These are phyloP conservation scores for Rhyacophila brunnea DNA, from an alignment of 1,140 invertebrate species.

Conservation along the genomic window DNA sequence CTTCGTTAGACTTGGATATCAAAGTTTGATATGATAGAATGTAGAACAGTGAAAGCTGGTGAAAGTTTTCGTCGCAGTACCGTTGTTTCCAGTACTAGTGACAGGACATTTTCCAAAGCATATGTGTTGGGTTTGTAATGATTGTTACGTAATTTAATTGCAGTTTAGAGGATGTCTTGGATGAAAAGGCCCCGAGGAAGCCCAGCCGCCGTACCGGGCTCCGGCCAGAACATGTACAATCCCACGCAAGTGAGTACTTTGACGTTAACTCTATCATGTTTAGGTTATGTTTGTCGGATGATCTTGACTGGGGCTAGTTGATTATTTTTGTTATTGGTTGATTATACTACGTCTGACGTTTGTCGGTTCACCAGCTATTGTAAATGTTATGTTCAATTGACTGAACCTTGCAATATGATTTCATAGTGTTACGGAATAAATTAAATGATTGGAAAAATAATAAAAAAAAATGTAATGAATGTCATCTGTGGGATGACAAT, in stretches of 20 bases:
- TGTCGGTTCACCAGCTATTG: too few species aligned
- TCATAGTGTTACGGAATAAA: too few species aligned
- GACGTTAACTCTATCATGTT: constrained; percentile 23
- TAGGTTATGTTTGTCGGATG: constrained; percentile 26
- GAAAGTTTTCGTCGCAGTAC: constrained; percentile 28
- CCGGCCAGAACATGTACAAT: constrained; percentile 34
- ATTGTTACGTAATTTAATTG: constrained; percentile 42
- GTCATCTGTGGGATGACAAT: too few species aligned
- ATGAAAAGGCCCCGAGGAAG: constrained; percentile 47
- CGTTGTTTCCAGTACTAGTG: constrained; percentile 45
- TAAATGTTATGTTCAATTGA: background rate
- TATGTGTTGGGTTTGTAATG: constrained; percentile 40
- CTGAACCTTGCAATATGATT: background rate
- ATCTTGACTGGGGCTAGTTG: background rate
- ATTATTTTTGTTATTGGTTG: too few species aligned
- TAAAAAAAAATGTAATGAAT: too few species aligned
- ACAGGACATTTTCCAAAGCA: constrained; percentile 48
- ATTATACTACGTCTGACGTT: too few species aligned
- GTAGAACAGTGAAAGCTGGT: constrained; percentile 43
- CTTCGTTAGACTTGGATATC: background rate
- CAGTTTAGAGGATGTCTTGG: constrained; percentile 47
- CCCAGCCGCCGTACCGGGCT: constrained; percentile 39
- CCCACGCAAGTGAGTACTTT: constrained; percentile 39
- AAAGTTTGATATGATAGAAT: background rate
- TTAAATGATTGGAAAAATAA: too few species aligned